Base-by-base conservation (phyloP, 2,113 vertebrate genomes). In the Oenanthe oenanthe region DNA sequence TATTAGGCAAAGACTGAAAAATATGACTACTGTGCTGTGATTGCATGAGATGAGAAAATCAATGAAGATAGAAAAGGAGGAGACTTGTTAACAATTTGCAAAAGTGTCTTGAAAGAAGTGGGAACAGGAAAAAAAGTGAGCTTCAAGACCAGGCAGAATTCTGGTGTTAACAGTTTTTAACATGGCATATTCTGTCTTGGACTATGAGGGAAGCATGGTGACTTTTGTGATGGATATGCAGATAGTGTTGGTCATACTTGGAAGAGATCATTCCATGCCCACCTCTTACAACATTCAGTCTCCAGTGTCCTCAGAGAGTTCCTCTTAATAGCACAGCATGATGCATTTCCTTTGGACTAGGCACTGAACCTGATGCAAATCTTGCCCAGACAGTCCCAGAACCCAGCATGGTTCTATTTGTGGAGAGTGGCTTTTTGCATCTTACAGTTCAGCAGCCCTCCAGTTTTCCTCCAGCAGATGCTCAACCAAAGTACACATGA, bases 211-310 rank as follows among this genome's bases (percentile, higher is more conserved):
- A 60, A 63, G 78, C 13, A 17, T 7, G 7, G 14, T 63, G n/a
- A 47, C 13, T 77, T 81, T 56, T n/a, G 25, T 73, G 28, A 84
- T 66, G 45, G 11, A 73, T 38, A 71, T 13, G 12, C n/a, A 75
- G 43, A 63, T 16, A 77, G 9, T 13, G 12, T 42, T 63, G 32
- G 17, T 31, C 4, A 2, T 78, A n/a, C 42, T 78, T 62, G 38
- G 45, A 62, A 25, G 0, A 0, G 24, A 34, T 29, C 10, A 20
- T 50, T 71, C 48, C 3, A 0, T 17, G 17, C 71, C 25, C 29
- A 51, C 5, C 22, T 88, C 60, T 50, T 73, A 28, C 17, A 76
- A n/a, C 45, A 20, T 21, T 66, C 32, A 50, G 28, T 50, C 77
- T 79, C 89, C 57, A 36, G 3, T 26, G 32, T 61, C 58, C 40